A percentile compares a stretch with the other conserved stretches of the same genome.
Evolutionary conservation across 2,888 invertebrate species (phyloP).

Genomic region (Meganola albula): DNA sequence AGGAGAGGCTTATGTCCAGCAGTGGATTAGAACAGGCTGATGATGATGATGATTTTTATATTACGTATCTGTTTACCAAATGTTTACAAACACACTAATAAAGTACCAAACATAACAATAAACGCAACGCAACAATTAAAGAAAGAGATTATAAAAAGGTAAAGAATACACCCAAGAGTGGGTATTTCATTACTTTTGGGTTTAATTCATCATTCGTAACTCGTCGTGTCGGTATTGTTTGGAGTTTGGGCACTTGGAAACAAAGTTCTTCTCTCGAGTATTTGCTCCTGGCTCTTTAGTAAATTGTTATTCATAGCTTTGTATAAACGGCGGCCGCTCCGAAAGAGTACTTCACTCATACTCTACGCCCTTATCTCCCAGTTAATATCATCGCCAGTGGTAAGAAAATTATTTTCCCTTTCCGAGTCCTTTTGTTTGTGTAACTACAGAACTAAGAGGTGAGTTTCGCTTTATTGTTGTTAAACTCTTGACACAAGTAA

Average conservation of each 20-base stretch:
- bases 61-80: too few relatives aligned
- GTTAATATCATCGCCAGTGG: slow-evolving; percentile 61
- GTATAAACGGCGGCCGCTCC: slow-evolving; percentile 60
- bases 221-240: slow-evolving; percentile 65
- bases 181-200: slow-evolving; percentile 31
- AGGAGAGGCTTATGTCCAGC: too few relatives aligned
- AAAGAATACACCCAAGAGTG: slow-evolving; percentile 14
- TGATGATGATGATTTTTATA: too few relatives aligned
- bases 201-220: slow-evolving; percentile 47
- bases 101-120: slow-evolving; percentile 9
- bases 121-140: slow-evolving; percentile 4
- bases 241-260: slow-evolving; percentile 71
- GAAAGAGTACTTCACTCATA: slow-evolving; percentile 70
- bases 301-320: slow-evolving; percentile 77
- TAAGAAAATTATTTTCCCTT: slow-evolving; percentile 59
- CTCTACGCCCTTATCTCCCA: slow-evolving; percentile 51
- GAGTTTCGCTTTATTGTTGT: slow-evolving; percentile 23
- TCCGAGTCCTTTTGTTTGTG: slow-evolving; percentile 38
- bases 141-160: slow-evolving; percentile 7
- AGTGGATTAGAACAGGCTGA: too few relatives aligned
- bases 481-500: background rate
- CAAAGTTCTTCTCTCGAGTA: slow-evolving; percentile 71
- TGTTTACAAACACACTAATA: background rate
- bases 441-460: slow-evolving; percentile 42
- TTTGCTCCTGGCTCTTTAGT: slow-evolving; percentile 70